A percentile compares a stretch with the other conserved stretches of the same genome.
These are phyloP conservation scores for Brachyrhaphis roseni DNA, from an alignment of 2,797 vertebrate genomes.

Conservation along the genomic window DNA sequence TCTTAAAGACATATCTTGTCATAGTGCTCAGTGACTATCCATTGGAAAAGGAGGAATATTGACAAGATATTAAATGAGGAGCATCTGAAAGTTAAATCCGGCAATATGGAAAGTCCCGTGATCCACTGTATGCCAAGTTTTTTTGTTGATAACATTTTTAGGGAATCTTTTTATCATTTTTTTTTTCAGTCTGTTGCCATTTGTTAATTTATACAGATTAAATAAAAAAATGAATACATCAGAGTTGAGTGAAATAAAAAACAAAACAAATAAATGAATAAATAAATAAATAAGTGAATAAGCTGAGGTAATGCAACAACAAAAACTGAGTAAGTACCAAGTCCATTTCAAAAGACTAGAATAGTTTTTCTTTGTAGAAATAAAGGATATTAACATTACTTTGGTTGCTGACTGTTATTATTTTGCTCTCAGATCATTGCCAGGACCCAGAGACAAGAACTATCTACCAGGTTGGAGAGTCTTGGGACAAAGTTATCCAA, in stretches of 20 bases:
- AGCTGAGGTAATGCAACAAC: neutral
- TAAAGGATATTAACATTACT: neutral
- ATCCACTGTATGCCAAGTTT: neutral
- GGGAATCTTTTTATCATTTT: neutral
- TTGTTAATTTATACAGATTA: neutral
- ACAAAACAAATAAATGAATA: neutral
- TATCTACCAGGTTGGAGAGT: slow-evolving; percentile 95
- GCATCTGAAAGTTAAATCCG: neutral
- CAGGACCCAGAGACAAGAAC: slow-evolving; percentile 92
- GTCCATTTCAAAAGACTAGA: neutral
- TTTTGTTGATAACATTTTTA: neutral
- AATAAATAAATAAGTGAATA: neutral
- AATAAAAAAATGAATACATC: neutral
- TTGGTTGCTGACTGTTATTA: neutral
- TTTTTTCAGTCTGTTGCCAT: neutral
- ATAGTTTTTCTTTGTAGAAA: neutral
- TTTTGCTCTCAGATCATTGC: slow-evolving; percentile 88
- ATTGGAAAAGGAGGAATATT: neutral
- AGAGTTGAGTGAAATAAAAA: neutral
- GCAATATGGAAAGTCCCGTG: neutral
- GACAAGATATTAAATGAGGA: neutral
- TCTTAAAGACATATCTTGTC: neutral
- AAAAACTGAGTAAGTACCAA: neutral
- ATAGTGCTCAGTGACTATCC: neutral
- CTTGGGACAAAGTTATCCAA: slow-evolving; percentile 91